Conservation (phyloP, 2,113 vertebrate genomes). For the Todiramphus saurophagus region DNA sequence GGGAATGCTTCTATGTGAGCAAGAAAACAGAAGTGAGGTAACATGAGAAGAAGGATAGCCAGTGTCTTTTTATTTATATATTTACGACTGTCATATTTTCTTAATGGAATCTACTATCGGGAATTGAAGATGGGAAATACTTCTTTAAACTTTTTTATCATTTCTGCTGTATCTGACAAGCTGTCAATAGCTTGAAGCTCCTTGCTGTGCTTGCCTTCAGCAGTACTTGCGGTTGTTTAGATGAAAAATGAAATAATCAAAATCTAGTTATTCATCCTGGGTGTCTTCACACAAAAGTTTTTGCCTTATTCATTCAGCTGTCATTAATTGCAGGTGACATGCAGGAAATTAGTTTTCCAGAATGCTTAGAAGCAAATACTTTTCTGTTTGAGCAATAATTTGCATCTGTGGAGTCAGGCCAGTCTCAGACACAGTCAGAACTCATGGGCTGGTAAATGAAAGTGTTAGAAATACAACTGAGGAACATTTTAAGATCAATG, state of each 20-base stretch:
- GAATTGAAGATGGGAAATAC: background rate
- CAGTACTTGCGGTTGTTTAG: background rate
- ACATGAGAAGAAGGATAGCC: background rate
- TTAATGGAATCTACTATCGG: background rate
- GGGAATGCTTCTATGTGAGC: background rate
- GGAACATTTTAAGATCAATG: background rate
- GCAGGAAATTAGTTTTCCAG: background rate
- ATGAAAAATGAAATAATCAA: background rate
- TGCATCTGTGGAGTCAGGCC: background rate
- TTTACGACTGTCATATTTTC: background rate
- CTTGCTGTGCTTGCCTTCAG: background rate
- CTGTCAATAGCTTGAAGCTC: background rate
- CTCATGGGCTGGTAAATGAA: background rate
- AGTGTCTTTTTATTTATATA: background rate
- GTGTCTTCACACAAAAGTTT: background rate
- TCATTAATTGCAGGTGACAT: background rate
- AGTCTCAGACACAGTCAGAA: background rate
- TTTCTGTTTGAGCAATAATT: background rate
- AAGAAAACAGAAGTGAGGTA: background rate
- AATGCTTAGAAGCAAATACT: background rate
- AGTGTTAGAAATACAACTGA: background rate
- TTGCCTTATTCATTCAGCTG: background rate
- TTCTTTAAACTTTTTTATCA: background rate
- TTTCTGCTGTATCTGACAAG: background rate
- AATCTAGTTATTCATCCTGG: background rate